These are phyloP conservation scores for Aquatica leii DNA, from an alignment of 2,888 invertebrate genomes.

Conservation along the genomic window DNA sequence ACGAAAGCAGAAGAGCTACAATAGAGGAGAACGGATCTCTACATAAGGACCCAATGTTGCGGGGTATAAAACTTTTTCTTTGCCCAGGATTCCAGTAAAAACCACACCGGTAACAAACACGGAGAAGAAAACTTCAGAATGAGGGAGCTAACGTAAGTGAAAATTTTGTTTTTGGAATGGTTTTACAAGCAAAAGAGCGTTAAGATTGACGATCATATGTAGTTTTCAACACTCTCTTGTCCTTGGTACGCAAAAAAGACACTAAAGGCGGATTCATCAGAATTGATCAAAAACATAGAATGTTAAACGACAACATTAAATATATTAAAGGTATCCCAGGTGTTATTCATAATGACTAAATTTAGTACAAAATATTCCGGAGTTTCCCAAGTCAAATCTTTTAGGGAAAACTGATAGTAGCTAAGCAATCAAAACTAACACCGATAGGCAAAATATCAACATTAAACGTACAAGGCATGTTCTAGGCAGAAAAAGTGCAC, in stretches of 20 bases:
- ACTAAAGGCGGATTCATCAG: background rate
- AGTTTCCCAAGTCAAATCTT: background rate
- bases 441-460: slow-evolving; percentile 15
- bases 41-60: too few relatives aligned
- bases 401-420: slow-evolving; percentile 2
- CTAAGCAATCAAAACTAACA: slow-evolving; percentile 4
- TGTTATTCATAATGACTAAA: slow-evolving; percentile 3
- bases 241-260: too few relatives aligned
- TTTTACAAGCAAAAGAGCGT: too few relatives aligned
- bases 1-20: too few relatives aligned
- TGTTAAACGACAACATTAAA: slow-evolving; percentile 16
- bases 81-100: too few relatives aligned
- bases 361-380: slow-evolving; percentile 12
- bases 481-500: slow-evolving; percentile 16
- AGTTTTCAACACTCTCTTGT: too few relatives aligned
- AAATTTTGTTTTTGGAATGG: too few relatives aligned
- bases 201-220: too few relatives aligned
- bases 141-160: too few relatives aligned
- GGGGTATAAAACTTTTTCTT: too few relatives aligned
- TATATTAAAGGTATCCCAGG: background rate
- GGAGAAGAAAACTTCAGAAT: too few relatives aligned
- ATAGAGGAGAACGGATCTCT: background rate
- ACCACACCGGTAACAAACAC: too few relatives aligned
- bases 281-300: slow-evolving; percentile 12
- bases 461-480: slow-evolving; percentile 20